Evolutionary conservation across 2,888 invertebrate genomes (phyloP).

Genomic region (Callosobruchus maculatus): DNA sequence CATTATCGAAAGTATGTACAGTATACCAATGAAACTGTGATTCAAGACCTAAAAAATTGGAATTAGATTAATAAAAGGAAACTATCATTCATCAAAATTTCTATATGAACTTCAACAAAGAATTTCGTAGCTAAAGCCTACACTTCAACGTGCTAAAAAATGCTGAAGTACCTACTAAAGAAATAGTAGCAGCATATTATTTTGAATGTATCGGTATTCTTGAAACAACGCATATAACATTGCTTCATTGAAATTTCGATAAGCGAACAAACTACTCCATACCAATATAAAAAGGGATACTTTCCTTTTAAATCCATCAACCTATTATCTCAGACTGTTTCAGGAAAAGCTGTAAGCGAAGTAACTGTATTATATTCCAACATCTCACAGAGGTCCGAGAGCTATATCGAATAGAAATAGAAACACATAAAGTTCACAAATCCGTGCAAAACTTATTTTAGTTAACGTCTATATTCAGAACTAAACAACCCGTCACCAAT

Average conservation of each 20-base stretch:
- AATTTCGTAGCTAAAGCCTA: too few relatives aligned
- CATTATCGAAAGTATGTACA: slow-evolving; percentile 37
- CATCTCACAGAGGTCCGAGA: neutral
- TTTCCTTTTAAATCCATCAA: neutral
- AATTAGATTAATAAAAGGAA: neutral
- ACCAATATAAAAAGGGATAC: slow-evolving; percentile 11
- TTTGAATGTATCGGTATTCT: too few relatives aligned
- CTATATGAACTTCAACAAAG: neutral
- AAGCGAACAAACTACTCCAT: too few relatives aligned
- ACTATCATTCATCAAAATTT: neutral
- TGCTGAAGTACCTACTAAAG: too few relatives aligned
- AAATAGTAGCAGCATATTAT: too few relatives aligned
- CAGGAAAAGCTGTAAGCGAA: slow-evolving; percentile 16
- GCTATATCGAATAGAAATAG: neutral
- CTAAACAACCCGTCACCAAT: slow-evolving; percentile 1
- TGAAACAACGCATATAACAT: too few relatives aligned
- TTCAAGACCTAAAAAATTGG: slow-evolving; percentile 38
- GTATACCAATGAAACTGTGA: slow-evolving; percentile 43
- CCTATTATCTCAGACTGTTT: slow-evolving; percentile 25
- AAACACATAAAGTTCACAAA: slow-evolving; percentile 8
- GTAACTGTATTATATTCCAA: neutral
- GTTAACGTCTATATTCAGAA: slow-evolving; percentile 5
- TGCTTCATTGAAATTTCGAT: too few relatives aligned
- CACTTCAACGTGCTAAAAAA: too few relatives aligned
- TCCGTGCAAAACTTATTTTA: neutral